Evolutionary conservation across 2,113 vertebrate genomes (phyloP), one percentile per base, ranked within the genome.

Genomic region (Noturus placidus): DNA sequence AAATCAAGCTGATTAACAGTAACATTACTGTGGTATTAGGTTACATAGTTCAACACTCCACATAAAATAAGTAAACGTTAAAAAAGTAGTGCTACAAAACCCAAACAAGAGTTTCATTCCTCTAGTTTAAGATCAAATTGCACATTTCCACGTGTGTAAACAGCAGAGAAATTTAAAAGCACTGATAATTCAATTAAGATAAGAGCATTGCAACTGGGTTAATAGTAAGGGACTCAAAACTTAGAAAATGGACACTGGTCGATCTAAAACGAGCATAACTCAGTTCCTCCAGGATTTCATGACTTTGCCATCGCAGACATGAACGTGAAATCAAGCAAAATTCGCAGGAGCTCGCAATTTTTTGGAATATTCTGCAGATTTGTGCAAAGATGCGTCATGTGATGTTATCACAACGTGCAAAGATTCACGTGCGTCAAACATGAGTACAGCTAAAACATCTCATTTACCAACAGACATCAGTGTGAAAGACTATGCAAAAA

Each of bases 191-290:
- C 46, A 85, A 82, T 91, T 88, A 85, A 72, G 82, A 87, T 8
- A 87, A 77, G 63, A 67, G 76, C 59, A 87, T 59, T 87, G 78
- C 88, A 87, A 87, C 81, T 86, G 74, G 38, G 87, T 89, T 91
- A 89, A 74, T 82, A 88, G 88, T 84, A 82, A 87, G 54, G 57
- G 87, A n/a, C 42, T 84, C 88, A 57, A 13, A 20, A 33, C 50
- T 1, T 25, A 8, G 9, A 30, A 42, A 38, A 42, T 74, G 67
- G 70, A 42, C 19, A 46, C 30, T 35, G 67, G 14, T 35, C 15
- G 7, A 25, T 42, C 22, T 46, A 14, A 76, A 22, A 46, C 25
- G 10, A 11, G 46, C 22, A 14, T 76, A 46, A 46, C 8, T 46
- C 46, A 46, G 46, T 46, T 8, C 46, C 46, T 46, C 46, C 46